Base-by-base conservation (phyloP, 2,888 invertebrate species). In the Drosophila fulvimacula region DNA sequence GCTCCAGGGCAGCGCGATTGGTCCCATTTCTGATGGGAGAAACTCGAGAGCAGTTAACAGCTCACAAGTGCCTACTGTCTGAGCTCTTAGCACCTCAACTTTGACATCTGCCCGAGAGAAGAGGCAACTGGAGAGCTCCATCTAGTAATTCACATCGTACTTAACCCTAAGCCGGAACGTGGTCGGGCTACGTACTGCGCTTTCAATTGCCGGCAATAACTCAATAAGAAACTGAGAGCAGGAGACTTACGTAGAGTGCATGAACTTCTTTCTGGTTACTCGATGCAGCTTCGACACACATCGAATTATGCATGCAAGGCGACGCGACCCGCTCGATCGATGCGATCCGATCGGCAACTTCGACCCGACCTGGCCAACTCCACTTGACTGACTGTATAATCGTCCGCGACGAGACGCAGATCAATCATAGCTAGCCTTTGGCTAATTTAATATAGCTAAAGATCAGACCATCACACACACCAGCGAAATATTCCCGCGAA, bases 391-490 rank as follows among this genome's bases (percentile, higher is more conserved):
- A 63, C 68, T 82, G 73, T 68, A 73, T 87, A 79, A 82, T 82
- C 88, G 88, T 51, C 71, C 81, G 74, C 57, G 81, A 85, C 88
- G 81, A 79, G 79, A 46, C 71, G 64, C 81, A 74, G 87, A 88
- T 87, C 87, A 87, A 87, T 87, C 87, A 87, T 76, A 84, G 55
- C 30, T 76, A 74, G 81, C 72, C 83, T 88, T 76, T 85, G 81
- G 86, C 78, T 89, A 89, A 89, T 85, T 89, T 85, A 85, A 85
- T 85, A 85, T 89, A 88, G 88, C 86, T 85, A 89, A 85, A 85
- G 85, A 85, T 89, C 88, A 89, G 80, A 56, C 70, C 71, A 76
- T 77, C 76, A 74, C 87, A 78, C 76, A 74, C 39, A 51, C 51
- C 13, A 15, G 17, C 69, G 76, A 79, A 79, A 82, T 82, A 62